phyloP scores from a whole-genome alignment of 2,113 vertebrate genomes.

The Epinephelus fuscoguttatus region DNA sequence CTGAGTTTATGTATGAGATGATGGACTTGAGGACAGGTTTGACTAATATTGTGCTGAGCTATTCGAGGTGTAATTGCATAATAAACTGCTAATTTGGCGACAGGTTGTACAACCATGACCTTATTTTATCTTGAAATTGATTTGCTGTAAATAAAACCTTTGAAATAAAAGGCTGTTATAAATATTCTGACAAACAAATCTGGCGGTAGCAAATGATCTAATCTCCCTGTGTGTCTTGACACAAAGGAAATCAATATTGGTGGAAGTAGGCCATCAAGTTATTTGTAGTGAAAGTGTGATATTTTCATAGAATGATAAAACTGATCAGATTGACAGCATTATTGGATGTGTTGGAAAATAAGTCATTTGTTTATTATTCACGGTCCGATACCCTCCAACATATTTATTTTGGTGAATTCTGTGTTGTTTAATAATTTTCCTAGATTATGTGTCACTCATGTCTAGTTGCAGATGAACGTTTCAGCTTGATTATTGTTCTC shows the following conservation, averaged over 20 bases:
- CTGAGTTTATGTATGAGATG: not conserved
- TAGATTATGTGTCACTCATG: not conserved
- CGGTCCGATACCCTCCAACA: not conserved
- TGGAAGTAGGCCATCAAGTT: not conserved
- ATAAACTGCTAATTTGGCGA: not conserved
- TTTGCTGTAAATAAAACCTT: not conserved
- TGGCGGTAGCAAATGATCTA: not conserved
- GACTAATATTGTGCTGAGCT: not conserved
- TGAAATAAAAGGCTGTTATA: not conserved
- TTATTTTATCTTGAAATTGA: not conserved
- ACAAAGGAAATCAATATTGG: not conserved
- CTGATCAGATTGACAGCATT: not conserved
- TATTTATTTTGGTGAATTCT: not conserved
- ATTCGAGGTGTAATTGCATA: not conserved
- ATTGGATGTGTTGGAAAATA: not conserved
- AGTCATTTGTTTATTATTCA: not conserved
- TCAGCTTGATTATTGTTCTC: constrained; percentile 40
- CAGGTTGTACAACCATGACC: not conserved
- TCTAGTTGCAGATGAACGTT: not conserved
- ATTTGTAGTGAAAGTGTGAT: not conserved
- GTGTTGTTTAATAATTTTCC: not conserved
- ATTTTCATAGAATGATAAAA: not conserved
- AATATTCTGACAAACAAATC: not conserved
- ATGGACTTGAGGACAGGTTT: no score
- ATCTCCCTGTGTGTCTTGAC: not conserved